These are phyloP conservation scores for Listrodromus nycthemerus DNA, from an alignment of 2,888 invertebrate species.

Conservation along the genomic window DNA sequence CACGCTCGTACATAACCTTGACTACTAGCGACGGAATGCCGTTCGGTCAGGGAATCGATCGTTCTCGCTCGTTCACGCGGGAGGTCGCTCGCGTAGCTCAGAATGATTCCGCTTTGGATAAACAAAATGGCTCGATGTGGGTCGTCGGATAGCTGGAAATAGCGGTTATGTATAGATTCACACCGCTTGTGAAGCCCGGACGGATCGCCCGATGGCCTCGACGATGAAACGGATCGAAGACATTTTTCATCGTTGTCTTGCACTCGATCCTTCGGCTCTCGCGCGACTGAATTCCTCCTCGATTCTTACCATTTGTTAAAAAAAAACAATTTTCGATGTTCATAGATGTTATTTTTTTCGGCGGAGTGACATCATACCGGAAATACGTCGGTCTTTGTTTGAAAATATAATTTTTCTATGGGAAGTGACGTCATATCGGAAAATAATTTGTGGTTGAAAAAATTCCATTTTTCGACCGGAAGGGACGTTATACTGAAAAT, in stretches of 20 bases:
- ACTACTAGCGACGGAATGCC: slow-evolving; percentile 10
- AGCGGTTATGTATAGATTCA: slow-evolving; percentile 67
- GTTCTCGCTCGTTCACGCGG: neutral
- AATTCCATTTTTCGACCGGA: too few relatives aligned
- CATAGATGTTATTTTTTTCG: too few relatives aligned
- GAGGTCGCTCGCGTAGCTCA: slow-evolving; percentile 8
- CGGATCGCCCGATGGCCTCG: slow-evolving; percentile 21
- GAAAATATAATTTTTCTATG: too few relatives aligned
- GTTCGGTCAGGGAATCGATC: slow-evolving; percentile 14
- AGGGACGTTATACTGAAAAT: too few relatives aligned
- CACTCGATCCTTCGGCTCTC: slow-evolving; percentile 16
- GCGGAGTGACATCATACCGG: too few relatives aligned
- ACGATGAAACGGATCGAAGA: neutral
- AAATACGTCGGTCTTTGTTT: too few relatives aligned
- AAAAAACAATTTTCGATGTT: too few relatives aligned
- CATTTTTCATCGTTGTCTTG: neutral
- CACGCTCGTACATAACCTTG: slow-evolving; percentile 1
- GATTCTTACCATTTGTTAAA: neutral
- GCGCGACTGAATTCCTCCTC: slow-evolving; percentile 2
- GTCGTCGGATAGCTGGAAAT: slow-evolving; percentile 78
- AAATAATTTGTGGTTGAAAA: too few relatives aligned
- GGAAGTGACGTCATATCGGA: too few relatives aligned
- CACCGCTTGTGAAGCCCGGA: slow-evolving; percentile 46
- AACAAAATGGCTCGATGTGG: slow-evolving; percentile 80
- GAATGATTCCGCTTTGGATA: slow-evolving; percentile 61